These are phyloP conservation scores for Rhineura floridana DNA, from an alignment of 2,113 vertebrate species.

Conservation along the genomic window DNA sequence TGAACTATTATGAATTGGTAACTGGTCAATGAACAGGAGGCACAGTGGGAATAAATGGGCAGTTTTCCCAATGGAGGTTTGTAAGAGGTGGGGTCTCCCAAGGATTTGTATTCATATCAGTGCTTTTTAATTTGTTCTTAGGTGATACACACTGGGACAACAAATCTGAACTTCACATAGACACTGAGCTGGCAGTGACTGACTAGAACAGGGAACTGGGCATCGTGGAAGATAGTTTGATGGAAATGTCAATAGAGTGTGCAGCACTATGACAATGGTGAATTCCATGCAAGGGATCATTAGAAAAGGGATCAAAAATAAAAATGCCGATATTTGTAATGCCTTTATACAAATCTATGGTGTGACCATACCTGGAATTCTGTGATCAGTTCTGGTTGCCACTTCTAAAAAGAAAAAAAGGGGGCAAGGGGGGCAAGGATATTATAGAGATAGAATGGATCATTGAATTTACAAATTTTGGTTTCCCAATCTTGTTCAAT, in stretches of 20 bases:
- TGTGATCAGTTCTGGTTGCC: not conserved
- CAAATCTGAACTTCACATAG: not conserved
- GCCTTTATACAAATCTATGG: not conserved
- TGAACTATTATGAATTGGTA: not conserved
- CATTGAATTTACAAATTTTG: too few species aligned
- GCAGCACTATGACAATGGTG: not conserved
- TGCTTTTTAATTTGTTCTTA: not conserved
- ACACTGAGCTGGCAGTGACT: not conserved
- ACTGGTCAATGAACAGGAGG: not conserved
- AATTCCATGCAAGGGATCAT: not conserved
- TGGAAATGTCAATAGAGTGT: not conserved
- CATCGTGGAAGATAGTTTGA: not conserved
- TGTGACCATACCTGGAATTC: not conserved
- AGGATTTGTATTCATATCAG: not conserved
- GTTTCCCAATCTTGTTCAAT: too few species aligned
- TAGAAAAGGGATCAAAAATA: too few species aligned
- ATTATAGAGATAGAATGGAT: too few species aligned
- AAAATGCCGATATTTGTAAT: not conserved
- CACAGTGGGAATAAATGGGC: not conserved
- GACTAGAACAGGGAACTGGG: not conserved
- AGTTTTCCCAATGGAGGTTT: not conserved
- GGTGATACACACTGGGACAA: too few species aligned
- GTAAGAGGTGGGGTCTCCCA: too few species aligned
- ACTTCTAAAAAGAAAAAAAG: too few species aligned
- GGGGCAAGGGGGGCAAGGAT: too few species aligned